Percentiles rank a stretch among this genome's conserved stretches.
Evolutionary conservation across 2,888 invertebrate species (phyloP).

Genomic region (Folsomia manolachei): DNA sequence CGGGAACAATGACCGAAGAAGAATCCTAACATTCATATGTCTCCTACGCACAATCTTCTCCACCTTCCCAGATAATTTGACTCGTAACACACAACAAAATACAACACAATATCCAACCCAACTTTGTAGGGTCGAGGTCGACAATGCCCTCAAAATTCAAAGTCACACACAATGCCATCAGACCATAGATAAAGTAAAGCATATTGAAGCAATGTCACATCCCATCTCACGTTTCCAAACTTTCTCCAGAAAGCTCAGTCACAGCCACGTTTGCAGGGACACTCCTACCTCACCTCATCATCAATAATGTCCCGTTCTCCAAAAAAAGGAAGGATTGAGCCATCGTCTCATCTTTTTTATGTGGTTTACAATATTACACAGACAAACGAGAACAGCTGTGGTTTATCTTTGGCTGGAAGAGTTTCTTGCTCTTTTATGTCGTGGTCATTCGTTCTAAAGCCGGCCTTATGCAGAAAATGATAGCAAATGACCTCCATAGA

Average conservation of each 20-base stretch:
- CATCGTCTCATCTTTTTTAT: neutral
- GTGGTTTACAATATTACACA: neutral
- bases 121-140: neutral
- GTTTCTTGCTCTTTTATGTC: slow-evolving; percentile 6
- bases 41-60: too few relatives aligned
- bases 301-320: neutral
- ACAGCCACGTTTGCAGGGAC: too few relatives aligned
- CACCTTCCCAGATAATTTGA: too few relatives aligned
- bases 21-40: too few relatives aligned
- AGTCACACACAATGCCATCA: neutral
- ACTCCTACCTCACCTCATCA: neutral
- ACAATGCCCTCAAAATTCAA: neutral
- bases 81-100: too few relatives aligned
- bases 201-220: neutral
- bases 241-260: neutral
- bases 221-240: neutral
- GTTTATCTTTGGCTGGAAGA: slow-evolving; percentile 4
- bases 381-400: slow-evolving; percentile 13
- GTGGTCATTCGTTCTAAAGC: slow-evolving; percentile 7
- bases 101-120: too few relatives aligned
- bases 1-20: too few relatives aligned
- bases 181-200: neutral
- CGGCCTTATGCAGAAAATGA: neutral
- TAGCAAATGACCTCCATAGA: too few relatives aligned
- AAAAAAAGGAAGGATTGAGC: neutral